These are phyloP conservation scores for Melieria omissa DNA, from an alignment of 2,888 invertebrate species.

Conservation along the genomic window DNA sequence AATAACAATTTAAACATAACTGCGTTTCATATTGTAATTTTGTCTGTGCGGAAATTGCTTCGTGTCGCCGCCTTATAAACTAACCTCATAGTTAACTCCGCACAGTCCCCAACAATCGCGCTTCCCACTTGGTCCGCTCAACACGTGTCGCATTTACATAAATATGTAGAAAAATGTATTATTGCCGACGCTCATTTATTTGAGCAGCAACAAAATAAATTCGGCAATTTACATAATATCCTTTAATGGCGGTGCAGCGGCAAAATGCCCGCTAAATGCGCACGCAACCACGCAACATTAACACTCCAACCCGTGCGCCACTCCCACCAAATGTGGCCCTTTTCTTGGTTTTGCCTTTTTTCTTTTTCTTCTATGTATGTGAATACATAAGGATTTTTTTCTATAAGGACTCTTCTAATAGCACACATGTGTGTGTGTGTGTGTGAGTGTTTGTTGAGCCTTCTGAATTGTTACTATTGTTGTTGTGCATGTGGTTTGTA, in stretches of 20 bases:
- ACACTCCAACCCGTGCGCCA: background rate
- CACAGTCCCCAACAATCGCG: too few relatives aligned
- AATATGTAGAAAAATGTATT: too few relatives aligned
- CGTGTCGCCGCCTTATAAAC: too few relatives aligned
- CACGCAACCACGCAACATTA: background rate
- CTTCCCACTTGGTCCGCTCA: too few relatives aligned
- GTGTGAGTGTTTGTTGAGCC: background rate
- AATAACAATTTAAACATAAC: too few relatives aligned
- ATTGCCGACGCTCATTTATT: background rate
- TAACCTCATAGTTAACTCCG: too few relatives aligned
- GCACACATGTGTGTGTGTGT: background rate
- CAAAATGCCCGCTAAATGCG: conserved; percentile 7
- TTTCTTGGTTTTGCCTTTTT: conserved; percentile 15
- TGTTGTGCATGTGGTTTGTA: background rate
- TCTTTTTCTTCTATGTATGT: conserved; percentile 1
- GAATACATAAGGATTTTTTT: background rate
- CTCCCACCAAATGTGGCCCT: too few relatives aligned
- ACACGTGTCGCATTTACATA: too few relatives aligned
- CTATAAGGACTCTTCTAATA: background rate
- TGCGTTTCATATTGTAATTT: too few relatives aligned
- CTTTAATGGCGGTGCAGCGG: conserved; percentile 31
- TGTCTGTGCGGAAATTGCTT: too few relatives aligned
- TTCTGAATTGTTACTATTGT: conserved; percentile 25
- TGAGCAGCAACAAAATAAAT: conserved; percentile 29
- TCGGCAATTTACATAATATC: conserved; percentile 39